A percentile compares a stretch with the other conserved stretches of the same genome.
These are phyloP conservation scores for Xenopus petersii DNA, from an alignment of 2,797 vertebrate genomes.

Conservation along the genomic window DNA sequence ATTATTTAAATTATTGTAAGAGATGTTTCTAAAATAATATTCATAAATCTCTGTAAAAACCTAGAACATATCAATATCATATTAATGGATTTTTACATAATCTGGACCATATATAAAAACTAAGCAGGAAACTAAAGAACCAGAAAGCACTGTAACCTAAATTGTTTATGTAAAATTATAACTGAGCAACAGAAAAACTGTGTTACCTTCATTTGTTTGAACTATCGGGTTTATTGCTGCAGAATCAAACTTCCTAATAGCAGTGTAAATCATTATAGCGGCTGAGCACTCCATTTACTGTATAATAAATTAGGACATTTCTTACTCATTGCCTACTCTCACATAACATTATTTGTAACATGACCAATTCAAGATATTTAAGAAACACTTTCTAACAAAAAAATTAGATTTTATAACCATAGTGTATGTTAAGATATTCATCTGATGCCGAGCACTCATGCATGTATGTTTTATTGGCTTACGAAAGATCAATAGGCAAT, in stretches of 20 bases:
- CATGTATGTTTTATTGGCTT: conserved; percentile 3
- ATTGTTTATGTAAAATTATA: conserved; percentile 11
- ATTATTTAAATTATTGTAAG: no score
- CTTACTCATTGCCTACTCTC: conserved; percentile 11
- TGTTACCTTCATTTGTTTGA: conserved; percentile 18
- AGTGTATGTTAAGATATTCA: background rate
- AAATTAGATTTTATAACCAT: background rate
- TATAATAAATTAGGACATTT: conserved; percentile 28
- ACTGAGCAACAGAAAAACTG: conserved; percentile 23
- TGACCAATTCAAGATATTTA: conserved; percentile 2
- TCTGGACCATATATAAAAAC: no score
- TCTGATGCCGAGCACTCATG: background rate
- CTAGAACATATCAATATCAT: no score
- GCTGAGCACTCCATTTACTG: conserved; percentile 8
- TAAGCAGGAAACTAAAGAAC: no score
- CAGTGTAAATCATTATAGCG: conserved; percentile 18
- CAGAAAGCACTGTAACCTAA: no score
- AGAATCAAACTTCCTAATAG: conserved; percentile 31
- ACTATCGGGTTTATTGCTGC: conserved; percentile 14
- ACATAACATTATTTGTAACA: conserved; percentile 16
- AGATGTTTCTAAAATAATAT: no score
- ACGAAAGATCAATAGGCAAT: conserved; percentile 5
- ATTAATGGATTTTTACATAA: no score
- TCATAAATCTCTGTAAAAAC: no score
- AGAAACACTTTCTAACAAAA: background rate